Base-by-base conservation (phyloP, 2,113 vertebrate species). In the Oncorhynchus masou region DNA sequence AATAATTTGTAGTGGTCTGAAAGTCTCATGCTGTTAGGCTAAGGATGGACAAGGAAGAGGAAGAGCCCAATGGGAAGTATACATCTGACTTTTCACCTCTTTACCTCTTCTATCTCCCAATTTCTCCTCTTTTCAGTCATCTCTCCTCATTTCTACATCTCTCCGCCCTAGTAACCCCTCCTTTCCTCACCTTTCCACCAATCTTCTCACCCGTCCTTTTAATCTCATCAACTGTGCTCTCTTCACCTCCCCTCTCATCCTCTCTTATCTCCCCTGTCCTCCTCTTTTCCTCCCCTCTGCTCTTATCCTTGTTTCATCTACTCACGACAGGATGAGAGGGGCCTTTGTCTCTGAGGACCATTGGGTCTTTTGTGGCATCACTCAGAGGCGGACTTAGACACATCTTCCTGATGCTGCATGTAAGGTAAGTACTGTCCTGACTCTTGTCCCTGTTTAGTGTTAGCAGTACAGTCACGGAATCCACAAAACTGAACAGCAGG, bases 351-450 rank as follows among this genome's bases (percentile, higher is more conserved):
- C 22, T 24, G 64, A 24, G 25, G 25, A 24, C 22, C 13, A 24
- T 27, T 66, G 60, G 60, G n/a, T 64, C 24, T 68, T 19, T 34
- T 9, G 31, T 19, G 16, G 15, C 67, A 68, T 34, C 27, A 19
- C 20, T 68, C 6, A 31, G 16, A 34, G 66, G 12, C 66, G 8
- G 29, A 34, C 66, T 34, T 19, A 24, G 7, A 62, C 60, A 62
- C 60, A 68, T 66, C 27, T 64, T 73, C 64, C 65, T 68, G 70
- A 74, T 77, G n/a, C 71, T 70, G 45, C 74, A 57, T 71, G 48
- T n/a, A n/a, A 78, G 68, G 68, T 78, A 62, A 74, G 29, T 6
- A 16, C 64, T 66, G 64, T 29, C 25, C 64, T 66, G 22, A 8
- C 22, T 66, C 13, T 24, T 66, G 11, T 64, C 22, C 2, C 62